Conservation (phyloP, 2,797 vertebrate genomes). For the Crossoptilon crossoptilon region DNA sequence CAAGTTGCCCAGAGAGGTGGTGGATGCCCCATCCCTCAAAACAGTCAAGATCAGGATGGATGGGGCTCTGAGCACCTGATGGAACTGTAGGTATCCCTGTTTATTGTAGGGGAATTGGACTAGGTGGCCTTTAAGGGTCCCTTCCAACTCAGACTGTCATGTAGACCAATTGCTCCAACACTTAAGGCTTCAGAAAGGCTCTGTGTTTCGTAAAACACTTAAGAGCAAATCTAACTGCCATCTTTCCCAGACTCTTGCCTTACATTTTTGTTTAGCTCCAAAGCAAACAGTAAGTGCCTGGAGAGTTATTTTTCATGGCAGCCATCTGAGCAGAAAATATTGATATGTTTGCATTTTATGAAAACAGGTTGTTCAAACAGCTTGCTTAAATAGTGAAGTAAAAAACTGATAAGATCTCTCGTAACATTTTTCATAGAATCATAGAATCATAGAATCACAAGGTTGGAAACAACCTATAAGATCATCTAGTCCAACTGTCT, state of each 20-base stretch:
- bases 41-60: no score
- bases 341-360: not conserved
- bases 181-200: not conserved
- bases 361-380: not conserved
- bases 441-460: no score
- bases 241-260: not conserved
- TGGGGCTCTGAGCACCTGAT: no score
- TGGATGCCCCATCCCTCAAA: no score
- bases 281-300: not conserved
- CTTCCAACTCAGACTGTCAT: not conserved
- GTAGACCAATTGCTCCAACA: not conserved
- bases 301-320: not conserved
- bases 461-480: no score
- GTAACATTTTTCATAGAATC: not conserved
- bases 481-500: no score
- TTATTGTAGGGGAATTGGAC: no score
- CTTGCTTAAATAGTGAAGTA: not conserved
- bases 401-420: not conserved
- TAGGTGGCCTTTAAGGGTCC: no score
- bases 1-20: no score
- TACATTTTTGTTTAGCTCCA: not conserved
- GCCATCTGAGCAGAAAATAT: not conserved
- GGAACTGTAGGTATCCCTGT: no score
- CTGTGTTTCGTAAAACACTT: fast-evolving
- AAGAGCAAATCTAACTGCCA: not conserved